These are phyloP conservation scores for Paedocypris micromegethes DNA, from an alignment of 2,797 vertebrate species.

Conservation along the genomic window DNA sequence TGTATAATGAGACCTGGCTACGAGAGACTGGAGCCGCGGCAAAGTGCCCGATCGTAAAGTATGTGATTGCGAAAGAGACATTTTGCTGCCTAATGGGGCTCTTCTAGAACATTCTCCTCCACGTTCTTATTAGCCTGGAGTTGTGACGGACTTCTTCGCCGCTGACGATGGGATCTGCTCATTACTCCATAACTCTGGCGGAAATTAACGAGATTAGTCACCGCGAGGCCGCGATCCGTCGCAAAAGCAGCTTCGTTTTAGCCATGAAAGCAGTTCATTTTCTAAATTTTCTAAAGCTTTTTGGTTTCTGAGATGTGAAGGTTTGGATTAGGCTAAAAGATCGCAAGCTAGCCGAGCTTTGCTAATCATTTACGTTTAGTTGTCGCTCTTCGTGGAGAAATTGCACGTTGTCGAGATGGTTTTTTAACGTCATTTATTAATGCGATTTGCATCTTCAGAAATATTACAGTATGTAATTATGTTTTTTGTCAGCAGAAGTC, in stretches of 20 bases:
- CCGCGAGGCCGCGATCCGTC: conserved; percentile 1
- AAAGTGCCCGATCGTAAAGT: conserved; percentile 1
- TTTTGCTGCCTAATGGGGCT: conserved; percentile 7
- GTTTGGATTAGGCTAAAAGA: no score
- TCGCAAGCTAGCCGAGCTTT: no score
- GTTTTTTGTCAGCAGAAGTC: no score
- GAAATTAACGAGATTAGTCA: conserved; percentile 46
- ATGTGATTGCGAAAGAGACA: neutral
- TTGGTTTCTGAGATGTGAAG: no score
- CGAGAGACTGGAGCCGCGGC: neutral
- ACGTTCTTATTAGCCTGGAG: conserved; percentile 32
- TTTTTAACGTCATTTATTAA: no score
- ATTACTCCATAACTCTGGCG: conserved; percentile 34
- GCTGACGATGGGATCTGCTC: conserved; percentile 17
- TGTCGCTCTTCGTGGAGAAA: no score
- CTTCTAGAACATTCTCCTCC: conserved; percentile 4
- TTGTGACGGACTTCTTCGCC: conserved; percentile 2
- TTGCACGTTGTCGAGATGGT: no score
- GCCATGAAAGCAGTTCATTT: no score
- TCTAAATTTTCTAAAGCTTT: no score
- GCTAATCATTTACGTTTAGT: no score
- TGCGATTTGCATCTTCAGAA: no score
- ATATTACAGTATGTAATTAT: no score
- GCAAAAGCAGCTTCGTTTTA: neutral
- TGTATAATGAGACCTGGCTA: conserved; percentile 30